Conservation (phyloP, 2,888 invertebrate genomes). For the Timandra comae region DNA sequence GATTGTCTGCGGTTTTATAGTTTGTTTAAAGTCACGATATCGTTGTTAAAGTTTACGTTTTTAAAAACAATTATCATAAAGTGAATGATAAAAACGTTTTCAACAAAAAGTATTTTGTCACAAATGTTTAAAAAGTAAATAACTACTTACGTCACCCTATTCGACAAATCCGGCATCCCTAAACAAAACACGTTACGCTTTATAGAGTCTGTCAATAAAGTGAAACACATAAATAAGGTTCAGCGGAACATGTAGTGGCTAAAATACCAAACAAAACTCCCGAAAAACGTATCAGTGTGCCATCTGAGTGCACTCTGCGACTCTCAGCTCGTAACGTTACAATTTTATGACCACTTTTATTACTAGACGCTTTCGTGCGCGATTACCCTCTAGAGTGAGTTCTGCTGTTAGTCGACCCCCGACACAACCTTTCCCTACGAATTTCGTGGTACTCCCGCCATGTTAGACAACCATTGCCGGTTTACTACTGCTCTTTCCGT, state of each 20-base stretch:
- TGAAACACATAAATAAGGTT: conserved; percentile 49
- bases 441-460: conserved; percentile 26
- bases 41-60: not conserved
- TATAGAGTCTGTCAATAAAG: conserved; percentile 40
- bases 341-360: conserved; percentile 74
- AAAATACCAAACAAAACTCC: conserved; percentile 38
- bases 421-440: conserved; percentile 41
- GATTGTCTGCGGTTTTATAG: too few species aligned
- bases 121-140: too few species aligned
- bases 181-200: conserved; percentile 12
- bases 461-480: conserved; percentile 39
- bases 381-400: conserved; percentile 76
- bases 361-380: conserved; percentile 76
- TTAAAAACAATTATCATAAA: too few species aligned
- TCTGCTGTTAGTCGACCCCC: conserved; percentile 69
- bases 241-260: conserved; percentile 20
- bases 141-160: too few species aligned
- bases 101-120: too few species aligned
- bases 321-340: conserved; percentile 72
- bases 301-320: conserved; percentile 64
- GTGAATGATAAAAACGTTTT: too few species aligned
- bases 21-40: conserved; percentile 8
- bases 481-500: conserved; percentile 5
- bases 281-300: conserved; percentile 69
- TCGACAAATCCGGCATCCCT: conserved; percentile 7